Evolutionary conservation across 1,140 invertebrate genomes (phyloP).

Genomic region (Hyposmocoma kahamanoa): DNA sequence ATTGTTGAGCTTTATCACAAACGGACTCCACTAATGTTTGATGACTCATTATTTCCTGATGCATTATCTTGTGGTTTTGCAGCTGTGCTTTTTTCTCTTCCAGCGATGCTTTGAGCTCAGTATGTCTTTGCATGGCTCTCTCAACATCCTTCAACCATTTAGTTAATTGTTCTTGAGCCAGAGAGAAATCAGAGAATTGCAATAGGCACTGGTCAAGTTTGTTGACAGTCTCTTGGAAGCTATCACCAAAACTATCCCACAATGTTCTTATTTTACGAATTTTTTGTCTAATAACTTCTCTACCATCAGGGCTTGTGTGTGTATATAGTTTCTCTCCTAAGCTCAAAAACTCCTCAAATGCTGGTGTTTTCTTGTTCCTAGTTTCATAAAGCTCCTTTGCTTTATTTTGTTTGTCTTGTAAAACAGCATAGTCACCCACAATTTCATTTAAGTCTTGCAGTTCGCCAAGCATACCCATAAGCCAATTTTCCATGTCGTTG

Average conservation of each 20-base stretch:
- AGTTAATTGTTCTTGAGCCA: constrained; percentile 92
- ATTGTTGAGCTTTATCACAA: constrained; percentile 91
- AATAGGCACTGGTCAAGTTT: constrained; percentile 91
- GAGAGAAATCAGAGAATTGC: constrained; percentile 91
- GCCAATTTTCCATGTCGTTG: constrained; percentile 82
- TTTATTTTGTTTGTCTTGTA: constrained; percentile 90
- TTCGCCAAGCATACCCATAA: constrained; percentile 81
- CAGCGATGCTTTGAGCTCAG: constrained; percentile 90
- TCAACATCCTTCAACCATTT: constrained; percentile 95
- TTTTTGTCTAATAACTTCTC: constrained; percentile 93
- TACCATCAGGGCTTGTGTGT: constrained; percentile 93
- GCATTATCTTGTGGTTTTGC: constrained; percentile 95
- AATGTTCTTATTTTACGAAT: constrained; percentile 85
- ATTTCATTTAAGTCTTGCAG: constrained; percentile 87
- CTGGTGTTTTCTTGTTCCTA: constrained; percentile 85
- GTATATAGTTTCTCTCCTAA: constrained; percentile 93
- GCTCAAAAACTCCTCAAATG: constrained; percentile 90
- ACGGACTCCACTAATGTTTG: constrained; percentile 91
- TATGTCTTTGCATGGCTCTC: constrained; percentile 92
- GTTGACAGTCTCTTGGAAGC: constrained; percentile 83
- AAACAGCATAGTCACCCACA: constrained; percentile 87
- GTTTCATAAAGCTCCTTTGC: constrained; percentile 87
- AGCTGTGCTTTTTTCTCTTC: constrained; percentile 96
- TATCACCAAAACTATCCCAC: constrained; percentile 92
- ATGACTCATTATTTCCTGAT: constrained; percentile 96